Evolutionary conservation across 2,797 vertebrate species (phyloP).

Genomic region (Neostethus bicornis): DNA sequence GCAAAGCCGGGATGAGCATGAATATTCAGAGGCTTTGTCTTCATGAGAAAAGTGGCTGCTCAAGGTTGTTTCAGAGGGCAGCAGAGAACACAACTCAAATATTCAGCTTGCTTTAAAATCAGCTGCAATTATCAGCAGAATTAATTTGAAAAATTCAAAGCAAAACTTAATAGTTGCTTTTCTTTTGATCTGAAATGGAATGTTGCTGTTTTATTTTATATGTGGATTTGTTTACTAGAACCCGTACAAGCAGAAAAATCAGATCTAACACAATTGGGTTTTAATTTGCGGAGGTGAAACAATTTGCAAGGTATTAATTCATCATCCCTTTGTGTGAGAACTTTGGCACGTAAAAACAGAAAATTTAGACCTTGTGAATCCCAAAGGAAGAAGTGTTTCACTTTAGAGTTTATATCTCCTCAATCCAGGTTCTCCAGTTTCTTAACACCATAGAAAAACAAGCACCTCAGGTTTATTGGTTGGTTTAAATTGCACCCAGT

Average conservation of each 20-base stretch:
- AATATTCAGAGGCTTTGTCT: conserved; percentile 66
- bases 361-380: conserved; percentile 3
- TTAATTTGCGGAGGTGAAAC: conserved; percentile 21
- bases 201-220: conserved; percentile 3
- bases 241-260: conserved; percentile 5
- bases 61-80: conserved; percentile 63
- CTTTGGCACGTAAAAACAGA: neutral
- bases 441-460: no score
- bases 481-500: no score
- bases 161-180: neutral
- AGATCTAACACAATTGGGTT: conserved; percentile 21
- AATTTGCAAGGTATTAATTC: conserved; percentile 13
- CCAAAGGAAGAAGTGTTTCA: neutral
- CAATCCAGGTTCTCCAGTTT: no score
- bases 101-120: conserved; percentile 30
- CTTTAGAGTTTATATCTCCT: no score
- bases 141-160: conserved; percentile 25
- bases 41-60: conserved; percentile 27
- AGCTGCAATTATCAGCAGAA: conserved; percentile 27
- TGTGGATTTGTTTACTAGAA: conserved; percentile 12
- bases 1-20: conserved; percentile 55
- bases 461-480: no score
- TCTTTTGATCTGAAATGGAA: conserved; percentile 19
- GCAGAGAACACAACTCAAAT: conserved; percentile 41
- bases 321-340: neutral